phyloP scores from a whole-genome alignment of 2,888 invertebrate genomes.

The Drosophila seclusa region DNA sequence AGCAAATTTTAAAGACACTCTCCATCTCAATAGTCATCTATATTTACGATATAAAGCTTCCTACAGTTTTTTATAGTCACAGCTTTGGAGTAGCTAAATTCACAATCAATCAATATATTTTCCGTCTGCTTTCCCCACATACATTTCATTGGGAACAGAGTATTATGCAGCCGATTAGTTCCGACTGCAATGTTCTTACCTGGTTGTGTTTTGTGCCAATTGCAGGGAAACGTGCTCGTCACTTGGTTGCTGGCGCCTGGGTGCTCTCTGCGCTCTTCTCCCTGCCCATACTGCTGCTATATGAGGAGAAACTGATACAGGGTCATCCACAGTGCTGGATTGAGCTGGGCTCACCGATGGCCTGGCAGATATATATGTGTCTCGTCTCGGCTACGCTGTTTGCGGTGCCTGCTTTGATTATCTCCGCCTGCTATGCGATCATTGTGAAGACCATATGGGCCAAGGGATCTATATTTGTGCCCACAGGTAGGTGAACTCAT shows the following conservation, averaged over 20 bases:
- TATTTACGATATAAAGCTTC: not conserved
- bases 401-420: constrained; percentile 93
- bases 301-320: constrained; percentile 92
- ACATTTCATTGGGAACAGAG: not conserved
- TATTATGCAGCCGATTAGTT: not conserved
- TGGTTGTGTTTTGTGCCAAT: not conserved
- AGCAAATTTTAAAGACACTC: too few relatives aligned
- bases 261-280: constrained; percentile 92
- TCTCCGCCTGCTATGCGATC: constrained; percentile 94
- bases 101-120: not conserved
- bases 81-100: not conserved
- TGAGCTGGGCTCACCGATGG: constrained; percentile 89
- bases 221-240: constrained; percentile 93
- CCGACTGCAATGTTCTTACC: not conserved
- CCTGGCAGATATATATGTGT: constrained; percentile 96
- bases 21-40: not conserved
- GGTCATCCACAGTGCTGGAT: constrained; percentile 95
- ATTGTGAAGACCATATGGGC: constrained; percentile 97
- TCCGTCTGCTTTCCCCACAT: not conserved
- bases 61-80: not conserved
- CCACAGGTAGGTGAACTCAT: constrained; percentile 75
- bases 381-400: constrained; percentile 92
- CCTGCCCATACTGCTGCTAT: constrained; percentile 91
- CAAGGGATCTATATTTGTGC: constrained; percentile 86
- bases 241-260: constrained; percentile 93